A percentile compares a stretch with the other conserved stretches of the same genome.
These are phyloP conservation scores for Triplophysa siluroides DNA, from an alignment of 2,113 vertebrate genomes.

Conservation along the genomic window DNA sequence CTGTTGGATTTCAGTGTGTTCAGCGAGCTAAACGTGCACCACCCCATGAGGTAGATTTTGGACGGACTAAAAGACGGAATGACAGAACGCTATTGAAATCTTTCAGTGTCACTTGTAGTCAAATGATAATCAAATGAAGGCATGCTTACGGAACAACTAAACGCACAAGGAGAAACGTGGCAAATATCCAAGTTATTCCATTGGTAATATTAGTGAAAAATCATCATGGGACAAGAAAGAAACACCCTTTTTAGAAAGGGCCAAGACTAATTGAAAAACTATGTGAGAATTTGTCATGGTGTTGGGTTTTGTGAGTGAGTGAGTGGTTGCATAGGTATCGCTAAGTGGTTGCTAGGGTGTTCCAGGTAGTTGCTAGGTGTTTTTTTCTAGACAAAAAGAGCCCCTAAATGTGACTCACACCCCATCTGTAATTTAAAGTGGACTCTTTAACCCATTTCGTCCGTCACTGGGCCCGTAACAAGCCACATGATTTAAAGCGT, in stretches of 20 bases:
- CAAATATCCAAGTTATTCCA: not conserved
- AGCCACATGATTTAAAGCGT: no score
- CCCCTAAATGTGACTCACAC: not conserved
- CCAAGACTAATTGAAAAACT: not conserved
- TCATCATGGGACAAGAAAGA: not conserved
- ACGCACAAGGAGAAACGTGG: not conserved
- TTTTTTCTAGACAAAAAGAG: not conserved
- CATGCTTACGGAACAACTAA: not conserved
- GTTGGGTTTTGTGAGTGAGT: no score
- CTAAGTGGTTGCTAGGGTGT: no score
- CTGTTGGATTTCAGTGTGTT: not conserved
- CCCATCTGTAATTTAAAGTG: no score
- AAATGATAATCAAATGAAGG: constrained; percentile 45
- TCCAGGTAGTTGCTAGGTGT: no score
- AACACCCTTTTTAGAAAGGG: not conserved
- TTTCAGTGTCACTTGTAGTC: not conserved
- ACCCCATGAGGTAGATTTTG: not conserved
- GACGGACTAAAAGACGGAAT: not conserved
- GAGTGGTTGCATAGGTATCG: no score
- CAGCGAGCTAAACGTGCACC: not conserved
- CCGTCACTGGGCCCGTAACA: no score
- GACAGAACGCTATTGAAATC: not conserved
- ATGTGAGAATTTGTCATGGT: not conserved
- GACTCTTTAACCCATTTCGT: no score
- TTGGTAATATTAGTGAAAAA: not conserved